phyloP scores from a whole-genome alignment of 2,888 invertebrate species.

The Chloromyia formosa region DNA sequence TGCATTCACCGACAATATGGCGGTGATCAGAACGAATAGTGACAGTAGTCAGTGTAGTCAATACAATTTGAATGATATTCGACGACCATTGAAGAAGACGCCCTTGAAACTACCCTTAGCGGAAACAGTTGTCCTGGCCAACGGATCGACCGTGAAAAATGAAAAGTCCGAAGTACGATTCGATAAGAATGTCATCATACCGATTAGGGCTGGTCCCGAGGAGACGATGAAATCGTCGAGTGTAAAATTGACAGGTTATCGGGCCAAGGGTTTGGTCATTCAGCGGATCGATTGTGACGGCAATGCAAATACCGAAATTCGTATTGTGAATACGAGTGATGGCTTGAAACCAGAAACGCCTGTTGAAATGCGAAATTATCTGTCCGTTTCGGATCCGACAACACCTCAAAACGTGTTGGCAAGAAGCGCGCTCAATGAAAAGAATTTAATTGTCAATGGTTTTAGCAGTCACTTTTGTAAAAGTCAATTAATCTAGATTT shows the following conservation, averaged over 20 bases:
- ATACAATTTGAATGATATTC: slow-evolving; percentile 34
- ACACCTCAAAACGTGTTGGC: slow-evolving; percentile 6
- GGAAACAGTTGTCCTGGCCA: slow-evolving; percentile 35
- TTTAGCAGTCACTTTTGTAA: slow-evolving; percentile 38
- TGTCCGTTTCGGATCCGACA: slow-evolving; percentile 19
- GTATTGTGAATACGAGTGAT: slow-evolving; percentile 42
- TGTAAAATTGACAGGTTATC: background rate
- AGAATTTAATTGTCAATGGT: slow-evolving; percentile 23
- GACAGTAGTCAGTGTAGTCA: slow-evolving; percentile 17
- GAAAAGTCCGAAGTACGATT: slow-evolving; percentile 10
- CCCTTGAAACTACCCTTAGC: slow-evolving; percentile 8
- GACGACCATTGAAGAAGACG: background rate
- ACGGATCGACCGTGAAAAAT: slow-evolving; percentile 31
- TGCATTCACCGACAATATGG: slow-evolving; percentile 30
- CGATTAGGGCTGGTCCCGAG: slow-evolving; percentile 17
- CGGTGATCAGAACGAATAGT: slow-evolving; percentile 19
- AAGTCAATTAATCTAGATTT: slow-evolving; percentile 38
- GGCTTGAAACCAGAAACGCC: slow-evolving; percentile 23
- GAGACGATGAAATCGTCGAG: background rate
- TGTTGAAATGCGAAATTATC: slow-evolving; percentile 9
- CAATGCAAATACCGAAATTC: slow-evolving; percentile 48
- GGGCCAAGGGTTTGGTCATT: slow-evolving; percentile 42
- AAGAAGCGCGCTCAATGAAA: background rate
- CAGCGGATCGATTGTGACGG: slow-evolving; percentile 48
- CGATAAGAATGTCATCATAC: background rate